phyloP scores from a whole-genome alignment of 2,888 invertebrate species.

The Notodonta ziczac region DNA sequence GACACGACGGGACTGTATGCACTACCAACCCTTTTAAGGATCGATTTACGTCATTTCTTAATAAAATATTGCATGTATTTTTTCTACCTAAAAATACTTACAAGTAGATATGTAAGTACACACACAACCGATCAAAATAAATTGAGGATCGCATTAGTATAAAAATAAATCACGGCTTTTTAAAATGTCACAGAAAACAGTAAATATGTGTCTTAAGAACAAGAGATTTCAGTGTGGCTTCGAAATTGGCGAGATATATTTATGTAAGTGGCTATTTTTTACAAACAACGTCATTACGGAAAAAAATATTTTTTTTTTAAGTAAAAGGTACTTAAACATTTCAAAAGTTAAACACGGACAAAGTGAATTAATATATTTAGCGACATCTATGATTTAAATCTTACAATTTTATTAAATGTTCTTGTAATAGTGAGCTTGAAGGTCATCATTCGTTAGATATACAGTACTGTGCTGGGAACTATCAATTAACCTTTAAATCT shows the following conservation, averaged over 20 bases:
- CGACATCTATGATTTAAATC: background rate
- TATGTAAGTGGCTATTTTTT: background rate
- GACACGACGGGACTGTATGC: conserved; percentile 50
- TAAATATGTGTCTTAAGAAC: too few relatives aligned
- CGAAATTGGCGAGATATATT: conserved; percentile 5
- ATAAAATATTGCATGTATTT: background rate
- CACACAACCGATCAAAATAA: too few relatives aligned
- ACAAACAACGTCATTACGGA: too few relatives aligned
- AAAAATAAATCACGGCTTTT: too few relatives aligned
- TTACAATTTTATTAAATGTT: background rate
- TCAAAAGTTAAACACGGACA: background rate
- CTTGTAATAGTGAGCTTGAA: conserved; percentile 4
- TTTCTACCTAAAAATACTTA: too few relatives aligned
- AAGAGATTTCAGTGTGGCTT: background rate
- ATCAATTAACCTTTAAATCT: conserved; percentile 30
- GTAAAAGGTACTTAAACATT: background rate
- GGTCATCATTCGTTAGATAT: conserved; percentile 17
- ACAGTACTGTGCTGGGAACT: conserved; percentile 20
- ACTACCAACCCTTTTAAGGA: conserved; percentile 6
- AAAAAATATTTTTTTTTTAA: too few relatives aligned
- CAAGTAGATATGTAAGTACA: too few relatives aligned
- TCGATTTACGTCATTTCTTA: conserved; percentile 7
- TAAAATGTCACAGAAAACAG: too few relatives aligned
- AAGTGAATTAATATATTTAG: background rate
- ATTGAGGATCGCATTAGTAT: too few relatives aligned